phyloP scores from a whole-genome alignment of 2,113 vertebrate species.

The Laterallus jamaicensis region DNA sequence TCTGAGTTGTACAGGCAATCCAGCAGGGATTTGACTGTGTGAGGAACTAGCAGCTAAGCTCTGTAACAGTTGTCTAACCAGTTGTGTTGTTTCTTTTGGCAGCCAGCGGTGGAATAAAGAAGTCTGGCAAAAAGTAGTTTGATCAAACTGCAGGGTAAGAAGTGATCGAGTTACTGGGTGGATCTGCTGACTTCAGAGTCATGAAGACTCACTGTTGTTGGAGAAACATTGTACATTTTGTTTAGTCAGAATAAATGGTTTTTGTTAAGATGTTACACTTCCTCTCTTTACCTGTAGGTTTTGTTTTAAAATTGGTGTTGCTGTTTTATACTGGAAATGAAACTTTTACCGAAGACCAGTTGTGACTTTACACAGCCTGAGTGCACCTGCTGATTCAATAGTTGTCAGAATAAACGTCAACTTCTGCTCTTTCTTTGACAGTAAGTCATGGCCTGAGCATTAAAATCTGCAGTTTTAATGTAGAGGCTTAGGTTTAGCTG shows the following conservation, averaged over 20 bases:
- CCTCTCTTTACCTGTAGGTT: neutral
- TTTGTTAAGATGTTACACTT: conserved; percentile 58
- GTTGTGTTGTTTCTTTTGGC: conserved; percentile 51
- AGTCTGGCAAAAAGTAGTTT: conserved; percentile 92
- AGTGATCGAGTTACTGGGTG: neutral
- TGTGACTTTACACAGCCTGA: neutral
- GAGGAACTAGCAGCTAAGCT: neutral
- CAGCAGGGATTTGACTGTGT: neutral
- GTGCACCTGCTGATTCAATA: neutral
- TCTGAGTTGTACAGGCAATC: neutral
- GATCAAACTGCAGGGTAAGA: neutral
- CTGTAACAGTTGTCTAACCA: neutral
- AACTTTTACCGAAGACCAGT: neutral
- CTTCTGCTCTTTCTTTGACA: neutral
- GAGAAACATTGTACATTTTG: conserved; percentile 68
- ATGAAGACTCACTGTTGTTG: neutral
- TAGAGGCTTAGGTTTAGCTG: neutral
- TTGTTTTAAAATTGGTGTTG: neutral
- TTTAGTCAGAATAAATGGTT: conserved; percentile 66
- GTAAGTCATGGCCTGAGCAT: neutral
- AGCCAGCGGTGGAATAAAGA: conserved; percentile 93
- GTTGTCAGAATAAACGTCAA: neutral
- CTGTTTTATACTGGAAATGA: neutral
- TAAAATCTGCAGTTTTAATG: neutral
- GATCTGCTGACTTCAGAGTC: conserved; percentile 1